These are phyloP conservation scores for Notothenia rossii DNA, from an alignment of 2,113 vertebrate species.

Conservation along the genomic window DNA sequence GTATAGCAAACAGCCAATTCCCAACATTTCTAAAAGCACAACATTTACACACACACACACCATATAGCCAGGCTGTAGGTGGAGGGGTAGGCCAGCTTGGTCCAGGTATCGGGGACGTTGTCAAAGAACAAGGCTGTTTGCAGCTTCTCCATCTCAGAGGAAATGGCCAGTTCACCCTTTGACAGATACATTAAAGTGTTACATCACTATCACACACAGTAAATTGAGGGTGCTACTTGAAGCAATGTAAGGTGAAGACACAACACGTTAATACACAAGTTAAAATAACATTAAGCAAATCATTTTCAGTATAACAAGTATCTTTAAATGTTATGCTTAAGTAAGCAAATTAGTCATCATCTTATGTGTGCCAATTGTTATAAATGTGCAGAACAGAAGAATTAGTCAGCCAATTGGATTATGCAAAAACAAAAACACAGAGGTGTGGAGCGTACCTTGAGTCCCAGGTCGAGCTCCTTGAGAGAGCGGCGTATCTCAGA, in stretches of 20 bases:
- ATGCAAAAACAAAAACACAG: too few species aligned
- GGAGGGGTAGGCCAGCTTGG: constrained; percentile 92
- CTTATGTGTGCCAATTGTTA: too few species aligned
- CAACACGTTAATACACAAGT: too few species aligned
- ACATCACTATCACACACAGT: constrained; percentile 72
- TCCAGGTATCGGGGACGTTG: constrained; percentile 93
- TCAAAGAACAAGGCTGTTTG: constrained; percentile 93
- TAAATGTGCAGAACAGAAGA: too few species aligned
- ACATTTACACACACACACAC: constrained; percentile 64
- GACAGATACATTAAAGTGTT: constrained; percentile 80
- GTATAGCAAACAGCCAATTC: not conserved
- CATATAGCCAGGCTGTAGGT: constrained; percentile 87
- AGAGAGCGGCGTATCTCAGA: constrained; percentile 82
- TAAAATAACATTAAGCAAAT: not conserved
- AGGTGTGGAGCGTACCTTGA: constrained; percentile 75
- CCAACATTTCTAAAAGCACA: not conserved
- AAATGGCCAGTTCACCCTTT: constrained; percentile 95
- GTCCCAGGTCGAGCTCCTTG: constrained; percentile 83
- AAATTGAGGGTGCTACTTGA: not conserved
- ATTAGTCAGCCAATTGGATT: too few species aligned
- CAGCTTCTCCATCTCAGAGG: constrained; percentile 93
- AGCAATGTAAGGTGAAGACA: too few species aligned
- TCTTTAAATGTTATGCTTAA: too few species aligned
- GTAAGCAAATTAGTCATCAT: too few species aligned
- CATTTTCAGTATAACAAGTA: not conserved